These are phyloP conservation scores for Ammospiza nelsoni DNA, from an alignment of 2,113 vertebrate genomes.

Conservation along the genomic window DNA sequence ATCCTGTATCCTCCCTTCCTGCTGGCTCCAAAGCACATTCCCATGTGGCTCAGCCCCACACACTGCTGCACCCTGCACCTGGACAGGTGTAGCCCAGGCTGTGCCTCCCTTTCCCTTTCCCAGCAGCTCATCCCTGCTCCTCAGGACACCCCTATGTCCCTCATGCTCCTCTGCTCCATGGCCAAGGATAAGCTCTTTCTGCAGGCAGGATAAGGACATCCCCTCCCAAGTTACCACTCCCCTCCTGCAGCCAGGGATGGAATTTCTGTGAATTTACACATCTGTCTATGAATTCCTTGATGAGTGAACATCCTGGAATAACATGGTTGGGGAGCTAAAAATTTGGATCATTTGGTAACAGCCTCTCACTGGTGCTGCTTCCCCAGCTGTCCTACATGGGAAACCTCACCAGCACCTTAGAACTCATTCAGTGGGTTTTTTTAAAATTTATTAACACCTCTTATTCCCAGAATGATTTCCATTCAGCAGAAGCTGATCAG, in stretches of 20 bases:
- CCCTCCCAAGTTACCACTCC: neutral
- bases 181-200: neutral
- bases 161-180: rapidly evolving
- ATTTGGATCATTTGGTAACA: neutral
- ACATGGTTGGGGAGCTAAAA: rapidly evolving
- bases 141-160: rapidly evolving
- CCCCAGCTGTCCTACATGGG: neutral
- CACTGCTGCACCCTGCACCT: neutral
- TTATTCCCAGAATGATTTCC: neutral
- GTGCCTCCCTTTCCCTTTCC: neutral
- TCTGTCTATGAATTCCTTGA: neutral
- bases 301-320: neutral
- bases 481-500: neutral
- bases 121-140: neutral
- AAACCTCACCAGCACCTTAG: neutral
- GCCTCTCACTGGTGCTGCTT: neutral
- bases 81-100: neutral
- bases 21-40: neutral
- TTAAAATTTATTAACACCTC: too few relatives aligned
- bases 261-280: neutral
- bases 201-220: neutral
- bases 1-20: neutral
- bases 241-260: neutral
- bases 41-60: rapidly evolving
- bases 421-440: neutral